These are phyloP conservation scores for Zaprionus lachaisei DNA, from an alignment of 1,140 invertebrate species.

Conservation along the genomic window DNA sequence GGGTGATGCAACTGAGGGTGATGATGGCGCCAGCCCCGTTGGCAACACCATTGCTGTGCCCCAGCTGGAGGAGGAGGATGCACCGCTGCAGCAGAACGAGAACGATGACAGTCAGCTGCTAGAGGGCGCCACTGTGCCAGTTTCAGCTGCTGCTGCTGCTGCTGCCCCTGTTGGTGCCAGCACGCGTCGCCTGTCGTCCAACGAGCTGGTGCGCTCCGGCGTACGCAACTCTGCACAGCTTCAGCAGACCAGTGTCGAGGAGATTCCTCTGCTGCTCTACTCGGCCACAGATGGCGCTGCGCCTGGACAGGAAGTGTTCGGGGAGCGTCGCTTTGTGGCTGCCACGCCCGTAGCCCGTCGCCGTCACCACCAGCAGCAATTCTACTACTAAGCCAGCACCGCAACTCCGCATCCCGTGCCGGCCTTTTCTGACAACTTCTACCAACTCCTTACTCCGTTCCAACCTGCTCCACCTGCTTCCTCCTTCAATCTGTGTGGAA, in stretches of 20 bases:
- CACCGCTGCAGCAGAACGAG: constrained; percentile 62
- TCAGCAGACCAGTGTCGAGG: constrained; percentile 76
- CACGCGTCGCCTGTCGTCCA: constrained; percentile 61
- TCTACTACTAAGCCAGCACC: constrained; percentile 37
- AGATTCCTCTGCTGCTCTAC: constrained; percentile 77
- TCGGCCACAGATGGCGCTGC: constrained; percentile 64
- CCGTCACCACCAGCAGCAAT: constrained; percentile 48
- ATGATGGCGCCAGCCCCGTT: constrained; percentile 22
- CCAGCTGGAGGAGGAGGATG: constrained; percentile 60
- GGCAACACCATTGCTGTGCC: constrained; percentile 71
- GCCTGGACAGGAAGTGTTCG: constrained; percentile 31
- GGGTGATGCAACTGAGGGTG: constrained; percentile 28
- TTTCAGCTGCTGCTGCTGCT: neutral
- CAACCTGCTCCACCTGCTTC: constrained; percentile 8
- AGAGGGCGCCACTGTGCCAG: constrained; percentile 37
- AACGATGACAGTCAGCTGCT: constrained; percentile 75
- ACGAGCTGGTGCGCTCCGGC: constrained; percentile 65
- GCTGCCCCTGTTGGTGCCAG: neutral
- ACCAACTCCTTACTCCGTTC: neutral
- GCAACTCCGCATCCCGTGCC: neutral
- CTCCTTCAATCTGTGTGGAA: constrained; percentile 31
- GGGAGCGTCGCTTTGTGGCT: constrained; percentile 66
- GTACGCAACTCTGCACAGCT: constrained; percentile 59
- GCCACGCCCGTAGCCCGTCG: constrained; percentile 67
- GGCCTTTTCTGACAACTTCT: neutral